These are phyloP conservation scores for Geococcyx californianus DNA, from an alignment of 2,113 vertebrate genomes.

Conservation along the genomic window DNA sequence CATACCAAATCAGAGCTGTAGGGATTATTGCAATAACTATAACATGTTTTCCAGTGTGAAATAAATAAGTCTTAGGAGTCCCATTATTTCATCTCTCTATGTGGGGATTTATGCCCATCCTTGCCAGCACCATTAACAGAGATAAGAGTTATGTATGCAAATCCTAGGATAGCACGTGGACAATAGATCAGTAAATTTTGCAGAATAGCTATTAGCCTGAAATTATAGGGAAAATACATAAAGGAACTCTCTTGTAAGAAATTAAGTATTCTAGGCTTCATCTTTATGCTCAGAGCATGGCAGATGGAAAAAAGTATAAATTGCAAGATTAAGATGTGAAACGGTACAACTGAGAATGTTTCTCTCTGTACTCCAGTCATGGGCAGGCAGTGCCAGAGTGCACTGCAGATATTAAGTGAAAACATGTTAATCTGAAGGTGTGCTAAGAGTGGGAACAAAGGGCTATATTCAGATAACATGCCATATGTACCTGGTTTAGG, in stretches of 20 bases:
- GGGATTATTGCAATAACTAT: background rate
- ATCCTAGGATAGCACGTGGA: background rate
- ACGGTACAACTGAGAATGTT: background rate
- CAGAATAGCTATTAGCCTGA: slow-evolving; percentile 12
- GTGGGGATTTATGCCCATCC: background rate
- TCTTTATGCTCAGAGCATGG: background rate
- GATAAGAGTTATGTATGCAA: slow-evolving; percentile 41
- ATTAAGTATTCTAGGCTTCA: background rate
- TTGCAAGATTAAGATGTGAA: background rate
- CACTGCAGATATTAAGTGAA: background rate
- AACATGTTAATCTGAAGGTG: background rate
- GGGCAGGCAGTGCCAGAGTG: background rate
- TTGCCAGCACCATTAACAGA: slow-evolving; percentile 1
- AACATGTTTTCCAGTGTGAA: background rate
- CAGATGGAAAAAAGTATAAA: background rate
- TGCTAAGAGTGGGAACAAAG: background rate
- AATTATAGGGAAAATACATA: slow-evolving; percentile 7
- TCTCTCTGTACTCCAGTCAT: background rate
- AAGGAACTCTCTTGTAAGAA: background rate
- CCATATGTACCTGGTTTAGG: background rate
- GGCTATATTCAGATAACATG: background rate
- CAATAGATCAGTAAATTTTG: background rate
- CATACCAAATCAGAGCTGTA: background rate
- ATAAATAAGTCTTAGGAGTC: slow-evolving; percentile 25
- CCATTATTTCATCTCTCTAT: background rate